Evolutionary conservation across 2,797 vertebrate genomes (phyloP).

Genomic region (Psittacula derbiana): DNA sequence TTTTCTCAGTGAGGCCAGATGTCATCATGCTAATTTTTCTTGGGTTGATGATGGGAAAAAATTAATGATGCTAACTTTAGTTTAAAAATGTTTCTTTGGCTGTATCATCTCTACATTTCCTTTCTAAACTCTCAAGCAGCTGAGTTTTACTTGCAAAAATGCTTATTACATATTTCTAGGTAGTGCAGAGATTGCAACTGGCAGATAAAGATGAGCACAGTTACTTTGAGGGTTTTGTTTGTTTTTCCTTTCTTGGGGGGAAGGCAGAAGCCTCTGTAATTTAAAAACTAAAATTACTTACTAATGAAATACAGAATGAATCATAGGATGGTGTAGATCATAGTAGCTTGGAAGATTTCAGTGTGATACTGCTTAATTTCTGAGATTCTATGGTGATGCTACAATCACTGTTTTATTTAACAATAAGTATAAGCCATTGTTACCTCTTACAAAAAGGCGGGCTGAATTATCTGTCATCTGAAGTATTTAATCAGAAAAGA

Average conservation of each 20-base stretch:
- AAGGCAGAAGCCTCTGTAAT: neutral
- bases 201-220: rapidly evolving
- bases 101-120: rapidly evolving
- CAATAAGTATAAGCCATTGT: neutral
- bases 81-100: neutral
- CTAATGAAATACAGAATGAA: neutral
- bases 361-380: neutral
- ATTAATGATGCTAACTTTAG: neutral
- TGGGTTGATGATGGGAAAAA: neutral
- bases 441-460: neutral
- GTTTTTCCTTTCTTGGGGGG: neutral
- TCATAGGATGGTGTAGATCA: neutral
- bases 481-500: neutral
- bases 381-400: neutral
- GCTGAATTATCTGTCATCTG: neutral
- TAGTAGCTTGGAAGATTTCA: no score
- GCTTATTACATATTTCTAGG: neutral
- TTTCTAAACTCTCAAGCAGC: neutral
- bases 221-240: neutral
- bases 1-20: neutral
- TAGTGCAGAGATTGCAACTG: neutral
- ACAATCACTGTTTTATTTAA: neutral
- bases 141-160: neutral
- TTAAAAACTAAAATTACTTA: neutral
- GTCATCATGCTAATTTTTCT: neutral